A percentile compares a stretch with the other conserved stretches of the same genome.
phyloP scores from a whole-genome alignment of 2,113 vertebrate genomes.

The Aramus guarauna region DNA sequence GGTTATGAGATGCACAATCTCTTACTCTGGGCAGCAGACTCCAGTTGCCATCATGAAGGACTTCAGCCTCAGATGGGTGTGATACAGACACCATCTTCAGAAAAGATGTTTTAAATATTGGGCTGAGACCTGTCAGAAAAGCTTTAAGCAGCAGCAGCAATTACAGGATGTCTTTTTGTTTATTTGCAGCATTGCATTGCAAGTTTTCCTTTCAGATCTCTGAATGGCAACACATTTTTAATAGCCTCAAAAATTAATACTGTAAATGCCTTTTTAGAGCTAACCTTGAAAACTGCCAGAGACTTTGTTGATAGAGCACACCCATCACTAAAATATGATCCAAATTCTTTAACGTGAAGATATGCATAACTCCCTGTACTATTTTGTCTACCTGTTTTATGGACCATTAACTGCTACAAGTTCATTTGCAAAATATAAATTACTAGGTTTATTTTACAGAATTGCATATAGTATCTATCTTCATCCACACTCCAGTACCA shows the following conservation, averaged over 20 bases:
- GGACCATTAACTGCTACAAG: neutral
- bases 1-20: neutral
- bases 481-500: neutral
- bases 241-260: neutral
- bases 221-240: accelerated
- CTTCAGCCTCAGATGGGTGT: neutral
- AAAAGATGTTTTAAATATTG: accelerated
- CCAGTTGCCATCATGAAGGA: neutral
- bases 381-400: neutral
- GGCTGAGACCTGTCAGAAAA: neutral
- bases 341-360: neutral
- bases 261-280: neutral
- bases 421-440: neutral
- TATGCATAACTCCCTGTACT: accelerated
- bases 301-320: neutral
- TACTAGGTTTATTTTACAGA: neutral
- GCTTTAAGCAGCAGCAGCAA: neutral
- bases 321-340: neutral
- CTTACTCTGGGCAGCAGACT: neutral
- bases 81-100: neutral
- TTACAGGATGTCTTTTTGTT: neutral
- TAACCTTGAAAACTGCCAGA: neutral
- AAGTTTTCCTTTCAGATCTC: neutral
- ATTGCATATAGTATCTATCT: neutral
- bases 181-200: neutral